Evolutionary conservation across 2,888 invertebrate genomes (phyloP).

Genomic region (Tiphia femorata): DNA sequence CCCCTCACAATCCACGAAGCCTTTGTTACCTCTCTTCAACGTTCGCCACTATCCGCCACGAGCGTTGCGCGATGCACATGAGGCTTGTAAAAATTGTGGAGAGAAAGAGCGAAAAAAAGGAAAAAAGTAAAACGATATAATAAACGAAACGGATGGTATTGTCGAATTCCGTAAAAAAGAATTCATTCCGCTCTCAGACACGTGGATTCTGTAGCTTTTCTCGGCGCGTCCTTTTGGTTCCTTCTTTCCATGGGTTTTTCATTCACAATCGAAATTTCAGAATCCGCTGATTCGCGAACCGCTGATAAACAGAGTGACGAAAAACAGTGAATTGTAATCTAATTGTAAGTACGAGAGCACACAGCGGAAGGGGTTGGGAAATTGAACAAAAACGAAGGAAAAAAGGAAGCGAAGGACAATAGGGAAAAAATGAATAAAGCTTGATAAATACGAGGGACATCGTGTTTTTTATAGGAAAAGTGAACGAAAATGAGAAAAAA

Average conservation of each 20-base stretch:
- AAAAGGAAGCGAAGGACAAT: too few relatives aligned
- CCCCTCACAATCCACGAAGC: too few relatives aligned
- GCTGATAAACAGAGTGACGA: slow-evolving; percentile 36
- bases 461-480: too few relatives aligned
- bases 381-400: too few relatives aligned
- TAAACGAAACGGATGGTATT: slow-evolving; percentile 24
- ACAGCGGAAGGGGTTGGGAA: too few relatives aligned
- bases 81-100: not conserved
- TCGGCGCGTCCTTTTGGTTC: slow-evolving; percentile 4
- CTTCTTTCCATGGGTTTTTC: slow-evolving; percentile 10
- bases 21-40: too few relatives aligned
- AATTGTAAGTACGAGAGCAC: too few relatives aligned
- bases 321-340: slow-evolving; percentile 20
- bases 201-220: not conserved
- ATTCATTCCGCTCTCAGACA: slow-evolving; percentile 40
- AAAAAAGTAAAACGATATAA: not conserved
- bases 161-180: slow-evolving; percentile 44
- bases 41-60: too few relatives aligned
- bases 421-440: too few relatives aligned
- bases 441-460: too few relatives aligned
- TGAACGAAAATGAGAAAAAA: too few relatives aligned
- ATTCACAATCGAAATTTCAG: slow-evolving; percentile 51
- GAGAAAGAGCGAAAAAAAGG: not conserved
- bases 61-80: too few relatives aligned
- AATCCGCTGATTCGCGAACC: slow-evolving; percentile 35